Evolutionary conservation across 2,797 vertebrate species (phyloP), one percentile per base, ranked within the genome.

Genomic region (Knipowitschia caucasica): DNA sequence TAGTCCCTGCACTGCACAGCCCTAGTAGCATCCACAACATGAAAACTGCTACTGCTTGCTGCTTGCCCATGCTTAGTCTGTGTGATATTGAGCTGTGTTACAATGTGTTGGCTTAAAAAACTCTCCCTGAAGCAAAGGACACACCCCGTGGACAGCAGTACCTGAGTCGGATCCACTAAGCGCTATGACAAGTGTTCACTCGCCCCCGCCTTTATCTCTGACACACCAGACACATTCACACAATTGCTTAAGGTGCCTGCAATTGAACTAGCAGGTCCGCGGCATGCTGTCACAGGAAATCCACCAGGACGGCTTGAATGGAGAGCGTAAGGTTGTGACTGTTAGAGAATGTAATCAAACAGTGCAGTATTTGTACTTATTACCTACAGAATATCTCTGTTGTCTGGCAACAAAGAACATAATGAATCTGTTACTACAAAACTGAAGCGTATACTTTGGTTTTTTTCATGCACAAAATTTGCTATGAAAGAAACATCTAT

Each of bases 91-190:
- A 11, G 69, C 77, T 70, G 23, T 8, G 0, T 74, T 29, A 64
- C 64, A 60, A 27, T 15, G 73, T 43, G 64, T 59, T 63, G 38
- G 84, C 86, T 88, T 94, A 82, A 64, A 73, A 70, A 71, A 72
- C 54, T 35, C 42, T 14, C 53, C 44, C 54, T 64, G 56, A 34
- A 15, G 39, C 4, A 35, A 40, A 77, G 59, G 77, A 81, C 82
- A 87, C 75, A 72, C 83, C 87, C 81, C 88, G 7, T 83, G 81
- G 75, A 85, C 80, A 81, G 82, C 33, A 17, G 33, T 23, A 50
- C 82, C 81, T 67, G 93, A 94, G 85, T 93, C 93, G 95, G 84
- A 74, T 20, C 20, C 51, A 29, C 59, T 64, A 43, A 64, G 62
- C 62, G 69, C 82, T 79, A 58, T 71, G 50, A 68, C 80, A 82